These are phyloP conservation scores for Osmerus mordax DNA, from an alignment of 2,113 vertebrate species.

Conservation along the genomic window DNA sequence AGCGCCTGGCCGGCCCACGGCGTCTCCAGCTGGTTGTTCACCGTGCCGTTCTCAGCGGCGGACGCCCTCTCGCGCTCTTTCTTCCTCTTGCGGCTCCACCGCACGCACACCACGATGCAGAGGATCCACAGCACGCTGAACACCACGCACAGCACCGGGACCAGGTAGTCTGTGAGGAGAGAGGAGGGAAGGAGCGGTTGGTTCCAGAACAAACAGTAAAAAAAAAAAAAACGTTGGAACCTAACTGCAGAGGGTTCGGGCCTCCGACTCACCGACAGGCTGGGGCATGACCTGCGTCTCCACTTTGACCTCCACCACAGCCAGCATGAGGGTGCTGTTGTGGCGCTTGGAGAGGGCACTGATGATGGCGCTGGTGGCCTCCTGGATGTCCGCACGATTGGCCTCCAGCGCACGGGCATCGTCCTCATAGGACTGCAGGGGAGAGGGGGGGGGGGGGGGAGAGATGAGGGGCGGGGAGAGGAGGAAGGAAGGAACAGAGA, in stretches of 20 bases:
- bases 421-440: slow-evolving; percentile 78
- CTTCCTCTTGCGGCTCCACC: slow-evolving; percentile 91
- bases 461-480: not conserved
- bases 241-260: not conserved
- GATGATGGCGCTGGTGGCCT: slow-evolving; percentile 81
- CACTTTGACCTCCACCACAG: slow-evolving; percentile 88
- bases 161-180: slow-evolving; percentile 77
- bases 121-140: slow-evolving; percentile 88
- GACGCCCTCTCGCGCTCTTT: slow-evolving; percentile 85
- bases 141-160: slow-evolving; percentile 79
- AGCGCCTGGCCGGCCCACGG: slow-evolving; percentile 69
- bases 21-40: slow-evolving; percentile 90
- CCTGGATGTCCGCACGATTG: slow-evolving; percentile 80
- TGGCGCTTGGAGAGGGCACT: slow-evolving; percentile 80
- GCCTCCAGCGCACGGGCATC: slow-evolving; percentile 72
- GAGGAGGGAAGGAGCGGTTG: not conserved
- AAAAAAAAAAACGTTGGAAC: no score
- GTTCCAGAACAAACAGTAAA: no score
- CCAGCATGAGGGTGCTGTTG: slow-evolving; percentile 87
- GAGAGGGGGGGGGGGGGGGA: slow-evolving; percentile 1
- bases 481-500: not conserved
- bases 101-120: slow-evolving; percentile 84
- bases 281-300: slow-evolving; percentile 72
- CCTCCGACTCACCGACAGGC: slow-evolving; percentile 70
- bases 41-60: slow-evolving; percentile 76